Conservation (phyloP, 1,140 invertebrate species). For the Caenorhabditis inopinata region DNA sequence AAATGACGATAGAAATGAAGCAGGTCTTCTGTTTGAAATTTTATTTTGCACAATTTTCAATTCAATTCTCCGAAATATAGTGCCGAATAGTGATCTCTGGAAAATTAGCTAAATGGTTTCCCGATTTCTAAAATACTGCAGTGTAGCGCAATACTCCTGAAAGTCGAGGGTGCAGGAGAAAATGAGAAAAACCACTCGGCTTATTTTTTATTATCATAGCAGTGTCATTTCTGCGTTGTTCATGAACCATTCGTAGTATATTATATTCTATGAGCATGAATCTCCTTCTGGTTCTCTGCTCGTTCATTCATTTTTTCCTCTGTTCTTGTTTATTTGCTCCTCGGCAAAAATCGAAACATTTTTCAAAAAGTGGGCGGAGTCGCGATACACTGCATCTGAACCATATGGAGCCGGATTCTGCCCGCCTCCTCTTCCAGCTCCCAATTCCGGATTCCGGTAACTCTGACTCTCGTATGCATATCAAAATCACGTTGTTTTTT, state of each 20-base stretch:
- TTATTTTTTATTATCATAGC: conserved; percentile 8
- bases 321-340: not conserved
- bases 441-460: conserved; percentile 11
- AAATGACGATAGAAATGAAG: no score
- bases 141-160: no score
- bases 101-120: no score
- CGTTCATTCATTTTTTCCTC: not conserved
- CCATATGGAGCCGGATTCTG: not conserved
- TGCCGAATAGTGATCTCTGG: no score
- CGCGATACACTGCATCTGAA: not conserved
- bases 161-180: not conserved
- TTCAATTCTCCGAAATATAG: no score
- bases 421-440: not conserved
- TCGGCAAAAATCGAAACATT: not conserved
- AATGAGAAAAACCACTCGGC: not conserved
- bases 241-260: not conserved
- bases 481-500: conserved; percentile 31
- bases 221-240: not conserved
- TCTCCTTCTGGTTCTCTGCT: not conserved
- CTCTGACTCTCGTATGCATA: conserved; percentile 20
- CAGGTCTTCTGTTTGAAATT: no score
- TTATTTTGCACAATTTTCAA: no score
- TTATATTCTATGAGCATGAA: not conserved
- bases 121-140: no score
- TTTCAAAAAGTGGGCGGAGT: conserved; percentile 4